A percentile compares a stretch with the other conserved stretches of the same genome.
phyloP scores from a whole-genome alignment of 1,140 invertebrate genomes.

The Idris sp. region DNA sequence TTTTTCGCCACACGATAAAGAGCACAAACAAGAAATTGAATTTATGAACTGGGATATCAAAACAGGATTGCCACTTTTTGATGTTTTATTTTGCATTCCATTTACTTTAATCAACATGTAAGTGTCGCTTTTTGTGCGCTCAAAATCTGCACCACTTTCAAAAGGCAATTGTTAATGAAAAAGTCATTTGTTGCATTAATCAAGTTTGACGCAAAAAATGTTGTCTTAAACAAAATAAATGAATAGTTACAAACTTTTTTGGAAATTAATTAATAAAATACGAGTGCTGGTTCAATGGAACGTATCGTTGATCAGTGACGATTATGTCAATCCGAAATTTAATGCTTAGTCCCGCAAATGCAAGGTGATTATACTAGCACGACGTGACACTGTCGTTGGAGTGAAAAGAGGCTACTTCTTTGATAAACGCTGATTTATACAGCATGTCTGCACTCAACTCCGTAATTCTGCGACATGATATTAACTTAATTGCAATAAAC shows the following conservation, averaged over 20 bases:
- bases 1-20: slow-evolving; percentile 18
- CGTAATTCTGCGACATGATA: not conserved
- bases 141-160: slow-evolving; percentile 5
- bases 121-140: slow-evolving; percentile 10
- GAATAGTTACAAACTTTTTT: too few relatives aligned
- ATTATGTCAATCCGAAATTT: slow-evolving; percentile 12
- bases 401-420: slow-evolving; percentile 14
- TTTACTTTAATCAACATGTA: slow-evolving; percentile 7
- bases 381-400: slow-evolving; percentile 5
- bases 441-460: slow-evolving; percentile 1
- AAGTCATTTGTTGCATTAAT: slow-evolving; percentile 3
- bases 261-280: slow-evolving; percentile 4
- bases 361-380: slow-evolving; percentile 27
- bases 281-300: slow-evolving; percentile 19
- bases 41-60: too few relatives aligned
- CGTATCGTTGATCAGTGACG: slow-evolving; percentile 7
- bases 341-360: slow-evolving; percentile 23
- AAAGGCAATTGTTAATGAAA: not conserved
- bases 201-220: too few relatives aligned
- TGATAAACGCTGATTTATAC: not conserved
- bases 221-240: too few relatives aligned
- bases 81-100: slow-evolving; percentile 30
- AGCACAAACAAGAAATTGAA: slow-evolving; percentile 5
- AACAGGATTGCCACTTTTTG: slow-evolving; percentile 5
- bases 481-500: slow-evolving; percentile 20